Base-by-base conservation (phyloP, 2,113 vertebrate genomes). In the Setophaga coronata region DNA sequence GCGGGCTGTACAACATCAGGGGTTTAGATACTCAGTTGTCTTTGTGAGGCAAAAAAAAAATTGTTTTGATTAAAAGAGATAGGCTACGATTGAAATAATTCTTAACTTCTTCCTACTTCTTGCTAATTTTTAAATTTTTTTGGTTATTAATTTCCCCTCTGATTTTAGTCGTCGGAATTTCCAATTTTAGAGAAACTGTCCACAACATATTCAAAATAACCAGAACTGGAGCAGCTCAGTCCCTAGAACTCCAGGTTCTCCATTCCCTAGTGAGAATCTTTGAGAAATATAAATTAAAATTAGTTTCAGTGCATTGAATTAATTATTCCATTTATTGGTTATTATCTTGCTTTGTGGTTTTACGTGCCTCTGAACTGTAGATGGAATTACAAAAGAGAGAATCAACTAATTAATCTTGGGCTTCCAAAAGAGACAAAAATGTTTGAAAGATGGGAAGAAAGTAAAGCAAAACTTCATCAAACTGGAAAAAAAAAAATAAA, bases 291-390 rank as follows among this genome's bases (percentile, higher is more conserved):
- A 98, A 98, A 97, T 96, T 97, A 97, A 98, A 98, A 96, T 97
- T 94, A 95, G 84, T 97, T 97, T 97, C 93, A 97, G 86, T 96
- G 74, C 94, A 93, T 95, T 97, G 79, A 95, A 97, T 98, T 98
- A 98, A 98, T 98, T 97, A 97, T 97, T 98, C 92, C 74, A 95
- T 90, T 96, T 98, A 96, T 96, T 97, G 93, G 84, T 97, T 97
- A 96, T 97, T 97, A 97, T 97, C 95, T 95, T 97, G 73, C 96
- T 97, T 97, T 98, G 92, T 97, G 95, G 82, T 93, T 97, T 97
- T 97, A 84, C 1, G 21, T 97, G 95, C 74, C 80, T 97, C 91
- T 96, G 95, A 98, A 97, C 80, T 97, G 74, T 81, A 94, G 93
- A 97, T 94, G 28, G 93, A 91, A 97, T 97, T 95, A 97, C 74